Evolutionary conservation across 2,113 vertebrate species (phyloP).

Genomic region (Ciconia boyciana): DNA sequence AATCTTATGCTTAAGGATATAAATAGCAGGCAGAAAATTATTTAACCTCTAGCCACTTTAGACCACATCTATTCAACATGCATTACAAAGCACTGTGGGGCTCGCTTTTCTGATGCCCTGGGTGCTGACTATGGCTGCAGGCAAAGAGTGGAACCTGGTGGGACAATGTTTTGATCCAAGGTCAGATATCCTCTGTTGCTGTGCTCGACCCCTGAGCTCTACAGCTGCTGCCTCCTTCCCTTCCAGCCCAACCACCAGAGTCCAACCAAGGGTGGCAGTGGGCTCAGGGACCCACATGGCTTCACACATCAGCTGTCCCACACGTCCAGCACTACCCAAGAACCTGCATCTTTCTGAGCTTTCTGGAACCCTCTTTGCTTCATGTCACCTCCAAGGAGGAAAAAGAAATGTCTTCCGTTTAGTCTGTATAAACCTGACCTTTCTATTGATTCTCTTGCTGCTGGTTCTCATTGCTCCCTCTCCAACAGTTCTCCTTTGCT

Average conservation of each 20-base stretch:
- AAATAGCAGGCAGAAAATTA: conserved; percentile 13
- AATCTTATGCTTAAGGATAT: conserved; percentile 10
- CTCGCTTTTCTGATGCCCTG: background rate
- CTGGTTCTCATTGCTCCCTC: background rate
- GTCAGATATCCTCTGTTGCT: background rate
- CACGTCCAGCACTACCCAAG: background rate
- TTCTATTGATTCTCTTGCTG: background rate
- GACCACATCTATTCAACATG: background rate
- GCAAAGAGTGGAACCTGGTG: background rate
- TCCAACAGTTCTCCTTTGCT: background rate
- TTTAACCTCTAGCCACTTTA: background rate
- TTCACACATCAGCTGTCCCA: background rate
- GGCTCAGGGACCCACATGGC: background rate
- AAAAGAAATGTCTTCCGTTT: background rate
- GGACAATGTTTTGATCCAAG: background rate
- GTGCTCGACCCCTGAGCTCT: background rate
- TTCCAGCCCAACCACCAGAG: background rate
- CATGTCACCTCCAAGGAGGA: background rate
- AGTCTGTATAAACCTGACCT: background rate
- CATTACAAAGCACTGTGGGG: background rate
- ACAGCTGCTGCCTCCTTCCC: background rate
- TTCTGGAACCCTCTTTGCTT: background rate
- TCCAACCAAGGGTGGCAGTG: background rate
- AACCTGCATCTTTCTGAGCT: background rate
- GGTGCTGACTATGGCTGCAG: background rate